phyloP scores from a whole-genome alignment of 2,888 invertebrate genomes.

The Apeira syringaria region DNA sequence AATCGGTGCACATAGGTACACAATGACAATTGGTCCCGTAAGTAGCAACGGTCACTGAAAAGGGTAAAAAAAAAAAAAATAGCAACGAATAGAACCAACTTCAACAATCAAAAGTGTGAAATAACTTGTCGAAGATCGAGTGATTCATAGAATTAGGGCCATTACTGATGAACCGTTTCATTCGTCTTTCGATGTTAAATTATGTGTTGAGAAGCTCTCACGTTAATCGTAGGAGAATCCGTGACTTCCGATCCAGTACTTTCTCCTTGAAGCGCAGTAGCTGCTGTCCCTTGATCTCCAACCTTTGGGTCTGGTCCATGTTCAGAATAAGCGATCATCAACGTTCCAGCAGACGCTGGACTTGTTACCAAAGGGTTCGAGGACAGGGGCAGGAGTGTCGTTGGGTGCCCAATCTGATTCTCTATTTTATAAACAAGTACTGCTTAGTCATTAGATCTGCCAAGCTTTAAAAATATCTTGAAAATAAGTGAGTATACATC shows the following conservation, averaged over 20 bases:
- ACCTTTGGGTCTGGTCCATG: constrained; percentile 33
- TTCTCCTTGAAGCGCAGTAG: background rate
- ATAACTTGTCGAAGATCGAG: too few species aligned
- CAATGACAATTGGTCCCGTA: too few species aligned
- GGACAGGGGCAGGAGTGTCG: background rate
- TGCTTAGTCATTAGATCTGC: background rate
- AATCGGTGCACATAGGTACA: too few species aligned
- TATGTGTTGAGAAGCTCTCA: too few species aligned
- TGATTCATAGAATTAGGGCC: too few species aligned
- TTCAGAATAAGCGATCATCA: constrained; percentile 37
- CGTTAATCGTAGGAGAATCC: constrained; percentile 9
- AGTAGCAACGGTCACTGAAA: too few species aligned
- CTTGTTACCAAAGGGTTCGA: background rate
- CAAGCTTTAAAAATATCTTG: background rate
- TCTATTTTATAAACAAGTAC: background rate
- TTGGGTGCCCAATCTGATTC: background rate
- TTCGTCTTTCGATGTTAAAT: too few species aligned
- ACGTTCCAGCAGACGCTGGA: constrained; percentile 27
- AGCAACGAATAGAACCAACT: too few species aligned
- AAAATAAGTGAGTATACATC: too few species aligned
- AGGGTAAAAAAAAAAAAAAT: too few species aligned
- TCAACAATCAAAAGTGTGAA: too few species aligned
- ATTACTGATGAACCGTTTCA: too few species aligned
- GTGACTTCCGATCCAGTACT: constrained; percentile 7
- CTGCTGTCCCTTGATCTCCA: background rate